Conservation (phyloP, 1,140 invertebrate genomes). For the roundworm (Caenorhabditis elegans) region WBcel235 BX284606.5:13324001-13324500, state of each 20-base stretch:
- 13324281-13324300: slow-evolving; percentile 2
- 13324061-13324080: background rate
- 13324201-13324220: background rate
- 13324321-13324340: background rate
- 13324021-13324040: slow-evolving; percentile 10
- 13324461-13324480: too few relatives aligned
- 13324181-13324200: slow-evolving; percentile 5
- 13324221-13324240: background rate
- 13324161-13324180: slow-evolving; percentile 1
- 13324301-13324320: background rate
- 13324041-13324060: background rate
- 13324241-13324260: background rate
- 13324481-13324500: too few relatives aligned
- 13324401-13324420: background rate
- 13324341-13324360: background rate
- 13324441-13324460: too few relatives aligned
- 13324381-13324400: background rate
- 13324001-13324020: slow-evolving; percentile 10
- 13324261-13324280: background rate
- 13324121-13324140: background rate
- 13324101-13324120: background rate
- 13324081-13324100: slow-evolving; percentile 12
- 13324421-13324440: background rate
- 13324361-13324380: background rate
- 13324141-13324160: background rate